Percentiles rank a stretch among this genome's conserved stretches.
Conservation (phyloP, 2,113 vertebrate species). For the Alectura lathami region DNA sequence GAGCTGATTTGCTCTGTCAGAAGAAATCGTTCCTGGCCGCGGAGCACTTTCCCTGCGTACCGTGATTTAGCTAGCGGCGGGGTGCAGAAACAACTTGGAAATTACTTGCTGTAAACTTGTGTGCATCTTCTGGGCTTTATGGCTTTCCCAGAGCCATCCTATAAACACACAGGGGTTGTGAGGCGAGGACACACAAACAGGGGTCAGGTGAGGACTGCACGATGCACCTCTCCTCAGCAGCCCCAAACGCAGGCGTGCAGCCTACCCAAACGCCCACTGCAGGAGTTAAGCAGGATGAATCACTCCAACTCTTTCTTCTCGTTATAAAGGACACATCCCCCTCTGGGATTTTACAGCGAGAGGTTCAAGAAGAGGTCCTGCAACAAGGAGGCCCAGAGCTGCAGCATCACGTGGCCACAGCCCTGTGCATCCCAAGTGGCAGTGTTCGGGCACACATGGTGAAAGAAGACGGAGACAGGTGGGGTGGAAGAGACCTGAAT, state of each 20-base stretch:
- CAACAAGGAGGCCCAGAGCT: neutral
- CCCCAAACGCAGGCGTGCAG: rapidly evolving
- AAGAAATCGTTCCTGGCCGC: constrained; percentile 37
- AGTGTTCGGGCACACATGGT: rapidly evolving
- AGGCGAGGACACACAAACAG: neutral
- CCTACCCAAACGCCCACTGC: neutral
- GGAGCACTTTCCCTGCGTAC: neutral
- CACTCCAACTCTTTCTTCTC: neutral
- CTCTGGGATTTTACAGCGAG: neutral
- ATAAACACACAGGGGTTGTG: neutral
- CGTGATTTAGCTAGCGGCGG: neutral
- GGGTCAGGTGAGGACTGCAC: neutral
- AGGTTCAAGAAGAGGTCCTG: neutral
- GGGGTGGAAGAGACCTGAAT: neutral
- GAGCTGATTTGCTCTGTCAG: constrained; percentile 60
- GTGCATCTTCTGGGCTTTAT: neutral
- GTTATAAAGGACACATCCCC: neutral
- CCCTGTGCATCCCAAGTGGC: neutral
- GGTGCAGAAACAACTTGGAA: neutral
- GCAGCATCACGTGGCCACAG: rapidly evolving
- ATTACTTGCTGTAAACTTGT: neutral
- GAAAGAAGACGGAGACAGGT: neutral
- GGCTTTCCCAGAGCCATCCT: neutral
- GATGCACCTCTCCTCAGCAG: neutral
- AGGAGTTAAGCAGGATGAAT: neutral